These are phyloP conservation scores for Mormyrus iriodes DNA, from an alignment of 2,113 vertebrate species.

Conservation along the genomic window DNA sequence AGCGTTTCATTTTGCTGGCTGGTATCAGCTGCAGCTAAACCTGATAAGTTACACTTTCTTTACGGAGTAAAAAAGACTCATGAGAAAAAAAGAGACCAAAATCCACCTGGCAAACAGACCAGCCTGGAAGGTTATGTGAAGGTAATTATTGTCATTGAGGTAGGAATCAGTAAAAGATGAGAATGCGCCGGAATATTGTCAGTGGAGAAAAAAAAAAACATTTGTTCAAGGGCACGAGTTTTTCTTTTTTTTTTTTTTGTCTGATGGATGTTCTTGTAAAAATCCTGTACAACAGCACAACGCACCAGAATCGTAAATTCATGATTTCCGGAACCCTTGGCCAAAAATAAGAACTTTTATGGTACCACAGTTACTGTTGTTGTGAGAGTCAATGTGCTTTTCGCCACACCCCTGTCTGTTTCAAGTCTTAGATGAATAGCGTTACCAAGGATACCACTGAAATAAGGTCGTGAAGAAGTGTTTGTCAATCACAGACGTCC, in stretches of 20 bases:
- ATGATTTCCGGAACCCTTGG: background rate
- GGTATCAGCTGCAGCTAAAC: constrained; percentile 2
- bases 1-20: background rate
- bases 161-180: background rate
- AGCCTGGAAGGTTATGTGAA: background rate
- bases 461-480: background rate
- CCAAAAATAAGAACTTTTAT: background rate
- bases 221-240: background rate
- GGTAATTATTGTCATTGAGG: background rate
- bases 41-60: background rate
- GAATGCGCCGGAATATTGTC: background rate
- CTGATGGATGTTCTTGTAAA: background rate
- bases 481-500: background rate
- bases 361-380: background rate
- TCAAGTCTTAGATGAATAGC: background rate
- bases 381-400: background rate
- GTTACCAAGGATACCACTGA: background rate
- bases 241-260: background rate
- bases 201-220: background rate
- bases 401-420: background rate
- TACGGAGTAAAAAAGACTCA: background rate
- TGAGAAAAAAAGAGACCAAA: background rate
- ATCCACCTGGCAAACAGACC: background rate
- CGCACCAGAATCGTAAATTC: background rate
- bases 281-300: background rate